Evolutionary conservation across 2,888 invertebrate species (phyloP).

Genomic region (Lingula anatina): DNA sequence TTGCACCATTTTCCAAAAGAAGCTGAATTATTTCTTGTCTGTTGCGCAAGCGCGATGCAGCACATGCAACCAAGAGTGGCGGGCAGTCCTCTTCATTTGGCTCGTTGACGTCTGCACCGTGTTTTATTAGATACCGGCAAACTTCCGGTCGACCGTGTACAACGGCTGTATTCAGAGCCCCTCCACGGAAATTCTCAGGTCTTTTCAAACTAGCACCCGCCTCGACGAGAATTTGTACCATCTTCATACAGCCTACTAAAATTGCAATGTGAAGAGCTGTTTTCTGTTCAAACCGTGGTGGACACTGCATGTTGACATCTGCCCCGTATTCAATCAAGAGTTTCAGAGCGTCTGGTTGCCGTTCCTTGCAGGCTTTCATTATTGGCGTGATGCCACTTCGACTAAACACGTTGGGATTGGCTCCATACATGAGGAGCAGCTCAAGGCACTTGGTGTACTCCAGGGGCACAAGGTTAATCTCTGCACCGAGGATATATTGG

Average conservation of each 20-base stretch:
- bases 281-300: slow-evolving; percentile 78
- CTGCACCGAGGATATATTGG: slow-evolving; percentile 84
- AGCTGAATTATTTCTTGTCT: slow-evolving; percentile 32
- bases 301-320: slow-evolving; percentile 79
- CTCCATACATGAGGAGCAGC: slow-evolving; percentile 76
- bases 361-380: slow-evolving; percentile 76
- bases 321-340: slow-evolving; percentile 75
- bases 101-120: slow-evolving; percentile 54
- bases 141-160: slow-evolving; percentile 54
- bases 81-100: slow-evolving; percentile 49
- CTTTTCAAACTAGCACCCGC: slow-evolving; percentile 73
- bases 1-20: slow-evolving; percentile 36
- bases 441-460: slow-evolving; percentile 75
- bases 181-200: slow-evolving; percentile 62
- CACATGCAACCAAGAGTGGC: slow-evolving; percentile 51
- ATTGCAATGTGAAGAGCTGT: slow-evolving; percentile 87
- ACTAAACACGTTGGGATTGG: slow-evolving; percentile 80
- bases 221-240: slow-evolving; percentile 72
- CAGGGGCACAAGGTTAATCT: slow-evolving; percentile 78
- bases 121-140: slow-evolving; percentile 46
- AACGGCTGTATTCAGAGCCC: slow-evolving; percentile 80
- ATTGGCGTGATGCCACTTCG: slow-evolving; percentile 82
- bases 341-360: slow-evolving; percentile 29
- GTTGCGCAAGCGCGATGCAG: slow-evolving; percentile 30
- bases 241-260: slow-evolving; percentile 66